These are phyloP conservation scores for Macrobrachium rosenbergii DNA, from an alignment of 1,140 invertebrate genomes.

Conservation along the genomic window DNA sequence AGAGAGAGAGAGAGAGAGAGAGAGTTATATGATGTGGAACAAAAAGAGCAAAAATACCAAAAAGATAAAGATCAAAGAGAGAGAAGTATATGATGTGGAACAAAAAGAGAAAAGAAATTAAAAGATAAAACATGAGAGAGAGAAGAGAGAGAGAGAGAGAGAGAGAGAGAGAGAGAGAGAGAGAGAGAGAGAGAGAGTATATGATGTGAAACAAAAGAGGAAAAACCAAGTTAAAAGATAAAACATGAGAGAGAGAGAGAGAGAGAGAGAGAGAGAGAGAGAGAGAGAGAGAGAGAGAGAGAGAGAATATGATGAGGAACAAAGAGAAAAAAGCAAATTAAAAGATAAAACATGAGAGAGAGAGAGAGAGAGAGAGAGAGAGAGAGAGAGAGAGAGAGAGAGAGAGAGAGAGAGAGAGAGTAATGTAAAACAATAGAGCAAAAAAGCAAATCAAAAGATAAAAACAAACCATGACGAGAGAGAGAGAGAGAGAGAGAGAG, in stretches of 20 bases:
- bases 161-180: conserved; percentile 39
- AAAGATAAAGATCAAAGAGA: not conserved
- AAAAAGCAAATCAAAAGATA: not conserved
- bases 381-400: conserved; percentile 32
- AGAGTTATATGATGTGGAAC: conserved; percentile 1
- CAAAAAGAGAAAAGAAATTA: not conserved
- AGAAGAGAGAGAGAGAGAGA: conserved; percentile 44
- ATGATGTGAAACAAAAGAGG: not conserved
- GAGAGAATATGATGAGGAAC: conserved; percentile 3
- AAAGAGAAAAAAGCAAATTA: not conserved
- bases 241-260: conserved; percentile 41
- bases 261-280: conserved; percentile 42
- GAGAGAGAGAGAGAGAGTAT: conserved; percentile 35
- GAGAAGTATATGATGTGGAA: not conserved
- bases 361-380: conserved; percentile 32
- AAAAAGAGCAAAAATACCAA: not conserved
- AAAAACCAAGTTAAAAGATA: not conserved
- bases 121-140: no score
- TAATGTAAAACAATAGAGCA: not conserved
- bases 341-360: conserved; percentile 2
- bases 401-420: conserved; percentile 32
- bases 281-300: conserved; percentile 42
- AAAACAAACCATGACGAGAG: conserved; percentile 6
- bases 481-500: conserved; percentile 41
- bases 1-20: conserved; percentile 41